These are phyloP conservation scores for Eutolmus rufibarbis DNA, from an alignment of 2,888 invertebrate species.

Conservation along the genomic window DNA sequence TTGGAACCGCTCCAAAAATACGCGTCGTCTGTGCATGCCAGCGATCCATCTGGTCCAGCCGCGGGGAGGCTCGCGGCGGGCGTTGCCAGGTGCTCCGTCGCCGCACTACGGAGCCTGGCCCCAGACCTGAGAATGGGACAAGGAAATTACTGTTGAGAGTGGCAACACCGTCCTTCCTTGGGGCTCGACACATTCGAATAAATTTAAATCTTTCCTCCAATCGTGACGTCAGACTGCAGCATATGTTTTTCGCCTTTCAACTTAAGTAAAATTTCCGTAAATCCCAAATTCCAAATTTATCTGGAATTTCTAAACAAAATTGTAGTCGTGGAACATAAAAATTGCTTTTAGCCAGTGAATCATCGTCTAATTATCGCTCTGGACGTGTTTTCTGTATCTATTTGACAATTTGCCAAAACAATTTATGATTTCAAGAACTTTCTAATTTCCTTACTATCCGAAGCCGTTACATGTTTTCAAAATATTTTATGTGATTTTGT, in stretches of 20 bases:
- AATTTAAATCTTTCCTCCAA: not conserved
- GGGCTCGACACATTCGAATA: not conserved
- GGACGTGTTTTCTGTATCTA: not conserved
- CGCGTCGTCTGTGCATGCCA: not conserved
- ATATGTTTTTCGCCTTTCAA: not conserved
- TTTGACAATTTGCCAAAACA: not conserved
- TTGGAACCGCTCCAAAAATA: slow-evolving; percentile 19
- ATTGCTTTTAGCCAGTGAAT: not conserved
- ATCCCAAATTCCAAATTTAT: not conserved
- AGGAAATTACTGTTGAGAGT: not conserved
- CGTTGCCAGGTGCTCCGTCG: not conserved
- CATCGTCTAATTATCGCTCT: not conserved
- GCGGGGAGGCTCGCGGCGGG: not conserved
- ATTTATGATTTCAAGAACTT: not conserved
- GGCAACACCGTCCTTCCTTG: not conserved
- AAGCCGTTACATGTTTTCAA: no score
- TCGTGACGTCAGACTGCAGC: not conserved
- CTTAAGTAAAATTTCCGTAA: not conserved
- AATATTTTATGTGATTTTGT: no score
- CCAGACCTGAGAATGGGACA: not conserved
- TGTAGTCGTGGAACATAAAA: not conserved
- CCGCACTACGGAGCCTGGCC: not conserved
- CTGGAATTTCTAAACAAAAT: not conserved
- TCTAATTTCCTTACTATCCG: not conserved
- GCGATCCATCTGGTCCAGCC: not conserved